phyloP scores from a whole-genome alignment of 2,113 vertebrate genomes.

The Ascaphus truei region DNA sequence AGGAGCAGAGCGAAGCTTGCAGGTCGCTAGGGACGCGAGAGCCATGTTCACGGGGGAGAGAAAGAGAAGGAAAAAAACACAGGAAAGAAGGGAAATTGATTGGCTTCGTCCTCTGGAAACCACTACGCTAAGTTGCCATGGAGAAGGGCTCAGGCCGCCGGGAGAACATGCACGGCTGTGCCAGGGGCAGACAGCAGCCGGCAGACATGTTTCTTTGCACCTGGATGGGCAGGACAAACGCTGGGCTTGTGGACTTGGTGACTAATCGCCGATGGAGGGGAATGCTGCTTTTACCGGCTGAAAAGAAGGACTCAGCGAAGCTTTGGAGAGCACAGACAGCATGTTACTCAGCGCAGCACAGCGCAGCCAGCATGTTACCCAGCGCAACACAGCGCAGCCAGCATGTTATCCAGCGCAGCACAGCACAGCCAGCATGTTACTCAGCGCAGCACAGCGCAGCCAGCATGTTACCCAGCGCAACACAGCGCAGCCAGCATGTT shows the following conservation, averaged over 20 bases:
- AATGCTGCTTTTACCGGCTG: slow-evolving; percentile 27
- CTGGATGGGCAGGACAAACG: slow-evolving; percentile 17
- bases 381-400: too few relatives aligned
- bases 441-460: too few relatives aligned
- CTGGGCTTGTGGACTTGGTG: slow-evolving; percentile 14
- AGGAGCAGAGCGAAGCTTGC: neutral
- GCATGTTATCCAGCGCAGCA: too few relatives aligned
- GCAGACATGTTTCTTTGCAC: slow-evolving; percentile 39
- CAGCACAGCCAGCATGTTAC: too few relatives aligned
- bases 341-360: too few relatives aligned
- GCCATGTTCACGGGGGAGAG: slow-evolving; percentile 18
- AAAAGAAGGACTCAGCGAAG: slow-evolving; percentile 42
- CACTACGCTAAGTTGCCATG: slow-evolving; percentile 57
- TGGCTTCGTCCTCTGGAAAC: slow-evolving; percentile 44
- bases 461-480: too few relatives aligned
- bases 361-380: too few relatives aligned
- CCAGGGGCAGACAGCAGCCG: slow-evolving; percentile 46
- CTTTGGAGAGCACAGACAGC: slow-evolving; percentile 41
- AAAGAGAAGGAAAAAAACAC: slow-evolving; percentile 32
- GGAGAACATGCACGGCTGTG: slow-evolving; percentile 40
- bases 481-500: too few relatives aligned
- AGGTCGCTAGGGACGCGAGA: slow-evolving; percentile 14
- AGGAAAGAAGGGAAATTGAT: slow-evolving; percentile 41
- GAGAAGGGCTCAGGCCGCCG: slow-evolving; percentile 55
- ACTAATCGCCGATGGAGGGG: slow-evolving; percentile 13